Evolutionary conservation across 2,113 vertebrate species (phyloP).

Genomic region (human): GRCh38 chr1:20607501-20608000

Average conservation of each 20-base stretch:
- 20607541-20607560: slow-evolving; percentile 53
- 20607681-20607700: slow-evolving; percentile 29
- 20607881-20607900: neutral
- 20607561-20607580: neutral
- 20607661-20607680: slow-evolving; percentile 14
- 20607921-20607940: neutral
- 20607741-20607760: neutral
- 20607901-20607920: neutral
- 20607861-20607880: neutral
- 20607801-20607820: neutral
- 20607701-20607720: neutral
- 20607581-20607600: neutral
- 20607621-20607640: slow-evolving; percentile 29
- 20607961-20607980: neutral
- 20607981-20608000: neutral
- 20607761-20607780: slow-evolving; percentile 11
- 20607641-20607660: neutral
- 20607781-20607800: neutral
- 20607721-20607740: neutral
- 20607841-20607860: neutral
- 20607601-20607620: slow-evolving; percentile 36
- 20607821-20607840: neutral
- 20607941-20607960: neutral
- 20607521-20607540: slow-evolving; percentile 36
- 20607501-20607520: slow-evolving; percentile 62